Evolutionary conservation across 2,888 invertebrate species (phyloP).

Genomic region (Clepsis dumicolana): DNA sequence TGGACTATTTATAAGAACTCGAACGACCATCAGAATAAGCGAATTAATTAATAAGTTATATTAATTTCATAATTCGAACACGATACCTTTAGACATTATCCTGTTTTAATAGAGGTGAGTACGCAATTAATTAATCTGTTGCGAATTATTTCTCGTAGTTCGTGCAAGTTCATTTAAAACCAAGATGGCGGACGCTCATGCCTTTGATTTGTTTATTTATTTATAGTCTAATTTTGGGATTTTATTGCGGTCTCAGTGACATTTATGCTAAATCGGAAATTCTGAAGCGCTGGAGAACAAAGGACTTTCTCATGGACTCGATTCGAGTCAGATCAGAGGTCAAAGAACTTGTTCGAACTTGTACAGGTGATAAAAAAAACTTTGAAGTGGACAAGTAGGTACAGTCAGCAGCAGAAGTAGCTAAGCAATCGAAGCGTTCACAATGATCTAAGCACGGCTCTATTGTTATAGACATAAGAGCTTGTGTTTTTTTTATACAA

Average conservation of each 20-base stretch:
- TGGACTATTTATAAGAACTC: conserved; percentile 40
- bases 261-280: conserved; percentile 20
- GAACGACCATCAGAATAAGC: conserved; percentile 25
- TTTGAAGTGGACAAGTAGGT: no score
- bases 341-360: conserved; percentile 72
- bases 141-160: conserved; percentile 46
- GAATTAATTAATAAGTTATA: conserved; percentile 29
- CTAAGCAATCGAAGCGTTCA: no score
- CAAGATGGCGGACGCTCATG: conserved; percentile 75
- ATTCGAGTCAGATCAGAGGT: conserved; percentile 51
- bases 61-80: conserved; percentile 48
- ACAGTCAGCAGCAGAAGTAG: no score
- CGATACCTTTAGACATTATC: conserved; percentile 46
- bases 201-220: conserved; percentile 62
- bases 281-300: conserved; percentile 15
- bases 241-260: conserved; percentile 34
- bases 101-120: conserved; percentile 45
- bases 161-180: conserved; percentile 48
- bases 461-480: no score
- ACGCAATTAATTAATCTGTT: conserved; percentile 29
- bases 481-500: no score
- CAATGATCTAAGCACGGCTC: no score
- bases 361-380: conserved; percentile 49
- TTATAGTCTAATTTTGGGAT: conserved; percentile 48
- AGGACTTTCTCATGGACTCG: conserved; percentile 6